Evolutionary conservation across 2,113 vertebrate genomes (phyloP).

Genomic region (Entomyzon cyanotis): DNA sequence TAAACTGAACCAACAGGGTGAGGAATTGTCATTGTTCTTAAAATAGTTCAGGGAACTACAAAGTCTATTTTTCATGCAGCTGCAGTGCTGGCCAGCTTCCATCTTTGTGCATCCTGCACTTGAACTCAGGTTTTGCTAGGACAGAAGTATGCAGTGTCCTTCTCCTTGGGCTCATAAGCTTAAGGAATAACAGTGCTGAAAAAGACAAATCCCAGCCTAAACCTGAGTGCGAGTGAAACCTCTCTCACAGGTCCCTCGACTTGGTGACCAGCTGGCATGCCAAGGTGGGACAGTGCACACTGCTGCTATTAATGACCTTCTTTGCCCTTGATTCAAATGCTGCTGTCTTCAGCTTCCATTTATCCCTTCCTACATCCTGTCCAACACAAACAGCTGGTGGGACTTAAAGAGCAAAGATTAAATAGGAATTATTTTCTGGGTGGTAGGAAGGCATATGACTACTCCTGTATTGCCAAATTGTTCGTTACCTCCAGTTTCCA

Average conservation of each 20-base stretch:
- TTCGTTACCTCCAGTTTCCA: neutral
- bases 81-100: neutral
- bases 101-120: neutral
- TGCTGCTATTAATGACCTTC: neutral
- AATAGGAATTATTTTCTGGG: neutral
- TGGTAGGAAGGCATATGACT: neutral
- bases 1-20: neutral
- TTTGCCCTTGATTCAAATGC: neutral
- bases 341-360: neutral
- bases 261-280: neutral
- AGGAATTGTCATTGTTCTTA: neutral
- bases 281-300: neutral
- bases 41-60: neutral
- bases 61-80: neutral
- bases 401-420: neutral
- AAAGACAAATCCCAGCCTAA: neutral
- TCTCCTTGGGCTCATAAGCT: neutral
- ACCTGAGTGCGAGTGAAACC: neutral
- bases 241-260: fast-evolving
- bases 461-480: neutral
- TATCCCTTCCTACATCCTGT: neutral
- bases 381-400: neutral
- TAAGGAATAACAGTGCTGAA: neutral
- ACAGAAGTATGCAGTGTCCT: neutral
- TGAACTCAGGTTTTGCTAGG: neutral